These are phyloP conservation scores for Odontamblyopus rebecca DNA, from an alignment of 2,797 vertebrate species.

Conservation along the genomic window DNA sequence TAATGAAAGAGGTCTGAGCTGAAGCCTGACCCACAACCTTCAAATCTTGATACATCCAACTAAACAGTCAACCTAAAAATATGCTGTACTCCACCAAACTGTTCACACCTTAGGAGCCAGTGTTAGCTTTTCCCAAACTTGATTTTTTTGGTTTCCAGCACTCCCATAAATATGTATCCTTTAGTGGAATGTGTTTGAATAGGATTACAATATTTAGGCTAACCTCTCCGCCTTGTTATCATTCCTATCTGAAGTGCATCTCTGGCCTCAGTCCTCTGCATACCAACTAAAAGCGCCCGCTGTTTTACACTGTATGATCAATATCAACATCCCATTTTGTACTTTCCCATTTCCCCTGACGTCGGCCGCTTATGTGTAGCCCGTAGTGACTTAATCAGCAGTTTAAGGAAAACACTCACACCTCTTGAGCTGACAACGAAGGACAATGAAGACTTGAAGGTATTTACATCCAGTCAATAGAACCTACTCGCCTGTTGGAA, in stretches of 20 bases:
- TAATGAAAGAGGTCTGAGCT: background rate
- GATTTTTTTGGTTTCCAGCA: background rate
- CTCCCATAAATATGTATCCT: background rate
- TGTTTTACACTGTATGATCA: constrained; percentile 59
- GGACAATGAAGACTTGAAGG: constrained; percentile 58
- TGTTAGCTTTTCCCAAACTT: too few species aligned
- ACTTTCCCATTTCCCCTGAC: constrained; percentile 58
- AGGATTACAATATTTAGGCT: constrained; percentile 2
- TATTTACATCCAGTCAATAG: constrained; percentile 74
- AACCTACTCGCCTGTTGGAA: constrained; percentile 71
- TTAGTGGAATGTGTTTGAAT: background rate
- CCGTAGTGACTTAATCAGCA: constrained; percentile 66
- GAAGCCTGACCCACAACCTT: too few species aligned
- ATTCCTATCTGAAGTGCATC: background rate
- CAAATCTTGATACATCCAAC: too few species aligned
- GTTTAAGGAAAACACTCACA: constrained; percentile 63
- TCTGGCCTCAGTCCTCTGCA: constrained; percentile 28
- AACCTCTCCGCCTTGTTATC: background rate
- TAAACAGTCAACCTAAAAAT: too few species aligned
- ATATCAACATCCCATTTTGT: constrained; percentile 65
- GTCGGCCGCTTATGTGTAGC: constrained; percentile 39
- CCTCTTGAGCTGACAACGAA: constrained; percentile 64
- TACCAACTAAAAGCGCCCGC: constrained; percentile 57
- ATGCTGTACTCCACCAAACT: too few species aligned
- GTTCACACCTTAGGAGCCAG: too few species aligned